phyloP scores from a whole-genome alignment of 1,140 invertebrate species.

The Drosophila ficusphila region DNA sequence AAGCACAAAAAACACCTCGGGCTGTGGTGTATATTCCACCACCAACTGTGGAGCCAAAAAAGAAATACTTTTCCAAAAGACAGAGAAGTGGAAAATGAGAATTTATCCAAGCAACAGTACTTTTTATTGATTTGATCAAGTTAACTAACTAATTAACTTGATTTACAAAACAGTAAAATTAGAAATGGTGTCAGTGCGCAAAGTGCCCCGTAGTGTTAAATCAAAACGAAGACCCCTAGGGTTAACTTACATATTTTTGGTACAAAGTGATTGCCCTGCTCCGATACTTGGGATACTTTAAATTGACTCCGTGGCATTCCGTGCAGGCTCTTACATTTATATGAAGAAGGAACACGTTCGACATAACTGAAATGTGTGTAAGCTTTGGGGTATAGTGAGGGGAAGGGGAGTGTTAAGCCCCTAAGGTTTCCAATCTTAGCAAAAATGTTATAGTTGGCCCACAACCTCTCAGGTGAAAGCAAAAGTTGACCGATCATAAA shows the following conservation, averaged over 20 bases:
- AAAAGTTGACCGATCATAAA: conserved; percentile 70
- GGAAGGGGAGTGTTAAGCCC: too few relatives aligned
- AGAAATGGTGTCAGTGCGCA: too few relatives aligned
- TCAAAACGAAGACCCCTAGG: neutral
- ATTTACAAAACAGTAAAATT: too few relatives aligned
- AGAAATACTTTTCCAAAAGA: neutral
- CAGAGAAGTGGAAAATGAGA: neutral
- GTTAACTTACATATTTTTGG: neutral
- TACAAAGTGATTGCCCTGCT: conserved; percentile 9
- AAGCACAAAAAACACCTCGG: neutral
- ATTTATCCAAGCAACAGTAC: conserved; percentile 1
- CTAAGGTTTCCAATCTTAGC: neutral
- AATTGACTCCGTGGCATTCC: too few relatives aligned
- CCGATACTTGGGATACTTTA: too few relatives aligned
- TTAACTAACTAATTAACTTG: too few relatives aligned
- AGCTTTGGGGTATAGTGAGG: neutral
- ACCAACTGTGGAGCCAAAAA: neutral
- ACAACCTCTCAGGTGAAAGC: conserved; percentile 21
- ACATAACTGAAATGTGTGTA: too few relatives aligned
- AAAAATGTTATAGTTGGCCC: conserved; percentile 3
- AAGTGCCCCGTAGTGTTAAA: neutral
- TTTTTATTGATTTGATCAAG: neutral
- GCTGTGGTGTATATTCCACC: neutral
- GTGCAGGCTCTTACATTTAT: too few relatives aligned
- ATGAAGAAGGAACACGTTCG: too few relatives aligned